A percentile compares a stretch with the other conserved stretches of the same genome.
Conservation (phyloP, 2,888 invertebrate species). For the Opisthograptis luteolata region DNA sequence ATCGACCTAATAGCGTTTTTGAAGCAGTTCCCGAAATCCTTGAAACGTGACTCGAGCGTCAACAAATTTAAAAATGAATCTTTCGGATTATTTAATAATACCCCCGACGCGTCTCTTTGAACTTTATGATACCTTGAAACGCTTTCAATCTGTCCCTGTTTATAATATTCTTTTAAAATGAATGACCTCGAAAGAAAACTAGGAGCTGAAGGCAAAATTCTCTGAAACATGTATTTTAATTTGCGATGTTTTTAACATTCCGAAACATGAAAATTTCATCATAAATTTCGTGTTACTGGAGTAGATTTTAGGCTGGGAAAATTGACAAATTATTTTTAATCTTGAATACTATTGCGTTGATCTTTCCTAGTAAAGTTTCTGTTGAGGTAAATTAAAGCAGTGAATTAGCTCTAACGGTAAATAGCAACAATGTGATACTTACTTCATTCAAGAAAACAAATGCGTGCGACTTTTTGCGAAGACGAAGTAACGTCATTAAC, state of each 20-base stretch:
- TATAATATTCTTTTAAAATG: conserved; percentile 8
- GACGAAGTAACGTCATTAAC: conserved; percentile 29
- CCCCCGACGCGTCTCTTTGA: conserved; percentile 69
- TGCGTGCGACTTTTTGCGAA: conserved; percentile 36
- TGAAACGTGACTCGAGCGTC: conserved; percentile 79
- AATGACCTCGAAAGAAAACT: conserved; percentile 1
- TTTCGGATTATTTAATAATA: conserved; percentile 73
- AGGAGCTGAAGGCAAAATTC: neutral
- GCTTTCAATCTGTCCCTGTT: conserved; percentile 56
- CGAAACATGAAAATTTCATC: too few species aligned
- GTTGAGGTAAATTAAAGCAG: neutral
- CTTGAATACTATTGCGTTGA: too few species aligned
- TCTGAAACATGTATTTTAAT: neutral
- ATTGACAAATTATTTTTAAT: too few species aligned
- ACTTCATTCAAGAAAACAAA: conserved; percentile 15
- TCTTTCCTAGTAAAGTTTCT: neutral
- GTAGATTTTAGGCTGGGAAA: too few species aligned
- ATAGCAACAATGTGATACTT: conserved; percentile 22
- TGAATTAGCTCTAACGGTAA: neutral
- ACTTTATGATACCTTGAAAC: conserved; percentile 60
- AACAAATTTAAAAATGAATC: conserved; percentile 79
- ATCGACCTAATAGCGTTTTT: conserved; percentile 81
- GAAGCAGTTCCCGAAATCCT: conserved; percentile 80
- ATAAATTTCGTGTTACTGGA: too few species aligned
- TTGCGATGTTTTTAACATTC: too few species aligned